phyloP scores from a whole-genome alignment of 2,888 invertebrate species.

The Stenchaetothrips biformis region DNA sequence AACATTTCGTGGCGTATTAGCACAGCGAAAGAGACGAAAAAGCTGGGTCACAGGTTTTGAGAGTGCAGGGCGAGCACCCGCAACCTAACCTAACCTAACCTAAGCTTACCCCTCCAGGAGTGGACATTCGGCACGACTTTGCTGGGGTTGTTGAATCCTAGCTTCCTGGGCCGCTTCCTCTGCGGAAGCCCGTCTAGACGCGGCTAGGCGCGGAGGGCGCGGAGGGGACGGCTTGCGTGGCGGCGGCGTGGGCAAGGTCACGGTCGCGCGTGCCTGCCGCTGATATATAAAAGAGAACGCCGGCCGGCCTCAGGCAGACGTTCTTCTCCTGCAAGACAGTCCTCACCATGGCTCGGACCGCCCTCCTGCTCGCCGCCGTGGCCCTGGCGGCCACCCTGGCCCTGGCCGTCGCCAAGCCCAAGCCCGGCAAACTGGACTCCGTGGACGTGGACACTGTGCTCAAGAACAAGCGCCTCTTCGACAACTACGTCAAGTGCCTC shows the following conservation, averaged over 20 bases:
- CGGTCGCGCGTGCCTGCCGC: not conserved
- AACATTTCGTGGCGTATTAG: too few relatives aligned
- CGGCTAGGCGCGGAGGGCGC: not conserved
- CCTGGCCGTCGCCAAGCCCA: not conserved
- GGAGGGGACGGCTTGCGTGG: not conserved
- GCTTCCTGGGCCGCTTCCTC: too few relatives aligned
- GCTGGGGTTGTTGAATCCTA: too few relatives aligned
- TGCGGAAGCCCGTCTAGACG: too few relatives aligned
- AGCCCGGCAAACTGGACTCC: constrained; percentile 12
- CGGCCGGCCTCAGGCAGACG: not conserved
- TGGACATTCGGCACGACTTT: too few relatives aligned
- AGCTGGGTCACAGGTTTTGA: too few relatives aligned
- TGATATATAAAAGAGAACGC: not conserved
- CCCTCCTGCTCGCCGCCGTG: not conserved
- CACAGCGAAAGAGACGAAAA: too few relatives aligned
- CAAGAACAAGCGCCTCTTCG: constrained; percentile 22
- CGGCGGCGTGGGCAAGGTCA: not conserved
- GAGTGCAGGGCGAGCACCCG: too few relatives aligned
- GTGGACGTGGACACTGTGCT: constrained; percentile 5
- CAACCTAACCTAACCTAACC: too few relatives aligned
- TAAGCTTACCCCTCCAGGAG: too few relatives aligned
- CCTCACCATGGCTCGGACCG: not conserved
- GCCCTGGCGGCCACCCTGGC: constrained; percentile 3
- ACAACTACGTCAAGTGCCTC: constrained; percentile 16
- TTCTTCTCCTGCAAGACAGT: not conserved